Conservation (phyloP, 2,113 vertebrate species). For the Lepus europaeus region DNA sequence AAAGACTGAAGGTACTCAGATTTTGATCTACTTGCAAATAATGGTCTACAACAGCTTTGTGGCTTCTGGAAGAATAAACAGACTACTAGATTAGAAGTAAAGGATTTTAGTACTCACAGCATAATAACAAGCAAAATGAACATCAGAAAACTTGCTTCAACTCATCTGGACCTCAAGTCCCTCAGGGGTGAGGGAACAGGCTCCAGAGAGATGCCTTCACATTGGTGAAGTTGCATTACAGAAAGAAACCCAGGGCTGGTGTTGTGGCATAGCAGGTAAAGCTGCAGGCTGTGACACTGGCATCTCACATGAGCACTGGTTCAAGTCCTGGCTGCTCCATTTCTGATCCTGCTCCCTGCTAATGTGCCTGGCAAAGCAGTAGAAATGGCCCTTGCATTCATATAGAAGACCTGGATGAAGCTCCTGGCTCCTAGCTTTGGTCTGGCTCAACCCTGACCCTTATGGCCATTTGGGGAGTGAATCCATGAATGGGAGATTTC, state of each 20-base stretch:
- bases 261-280: no score
- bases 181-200: neutral
- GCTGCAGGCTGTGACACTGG: no score
- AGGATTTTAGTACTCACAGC: neutral
- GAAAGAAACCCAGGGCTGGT: neutral
- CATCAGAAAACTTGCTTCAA: neutral
- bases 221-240: neutral
- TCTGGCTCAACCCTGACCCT: no score
- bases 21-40: neutral
- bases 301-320: no score
- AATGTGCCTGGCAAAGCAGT: no score
- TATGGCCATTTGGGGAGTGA: no score
- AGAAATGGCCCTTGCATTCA: no score
- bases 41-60: neutral
- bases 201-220: neutral
- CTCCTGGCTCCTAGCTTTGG: no score
- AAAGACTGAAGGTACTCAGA: neutral
- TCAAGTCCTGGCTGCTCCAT: no score
- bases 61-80: neutral
- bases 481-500: no score
- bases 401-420: no score
- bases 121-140: neutral
- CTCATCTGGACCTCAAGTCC: neutral
- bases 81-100: neutral
- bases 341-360: no score